Evolutionary conservation across 1,140 invertebrate genomes (phyloP), one percentile per base, ranked within the genome.

Genomic region (Coenobita brevimanus): DNA sequence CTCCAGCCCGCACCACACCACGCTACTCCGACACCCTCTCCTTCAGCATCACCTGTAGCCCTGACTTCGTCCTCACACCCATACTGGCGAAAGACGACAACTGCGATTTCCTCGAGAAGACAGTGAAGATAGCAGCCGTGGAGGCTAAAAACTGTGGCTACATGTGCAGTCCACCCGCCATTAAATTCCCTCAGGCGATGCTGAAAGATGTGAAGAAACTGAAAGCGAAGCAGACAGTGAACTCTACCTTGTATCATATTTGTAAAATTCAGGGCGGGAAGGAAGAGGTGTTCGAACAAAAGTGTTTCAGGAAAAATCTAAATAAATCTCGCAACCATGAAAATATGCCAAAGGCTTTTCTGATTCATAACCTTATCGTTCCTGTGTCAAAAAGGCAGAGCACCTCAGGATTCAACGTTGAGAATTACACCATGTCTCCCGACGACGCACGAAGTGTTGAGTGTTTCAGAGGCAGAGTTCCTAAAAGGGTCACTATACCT

Each of bases 301-400:
- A 90, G 30, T 90, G 89, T 38, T 90, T 84, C 75, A 60, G 85
- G 81, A 84, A 54, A 69, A 88, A 87, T 36, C 82, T 88, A 6
- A 90, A 90, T 57, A 88, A 88, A 81, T 60, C 85, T 21, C 13
- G 24, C 3, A 62, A 60, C 10, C 43, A 82, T 30, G 83, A 88
- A 17, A 71, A 88, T 38, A 67, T 79, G 64, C 75, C 85, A 1
- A 67, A 80, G 50, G 46, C 71, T 36, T 88, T 84, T 41, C 24
- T 41, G 33, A 83, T 90, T 17, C 79, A 84, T 36, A 88, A 88
- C 36, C 67, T 88, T 8, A 50, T 83, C n/a, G 27, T 86, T 10
- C 64, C 17, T 1, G 30, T 89, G 0, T 46, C 76, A 2, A 46
- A 41, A 36, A 71, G 41, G 15, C 62, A 50, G 1, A 27, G 17